phyloP scores from a whole-genome alignment of 2,113 vertebrate species.

The Synchiropus splendidus region DNA sequence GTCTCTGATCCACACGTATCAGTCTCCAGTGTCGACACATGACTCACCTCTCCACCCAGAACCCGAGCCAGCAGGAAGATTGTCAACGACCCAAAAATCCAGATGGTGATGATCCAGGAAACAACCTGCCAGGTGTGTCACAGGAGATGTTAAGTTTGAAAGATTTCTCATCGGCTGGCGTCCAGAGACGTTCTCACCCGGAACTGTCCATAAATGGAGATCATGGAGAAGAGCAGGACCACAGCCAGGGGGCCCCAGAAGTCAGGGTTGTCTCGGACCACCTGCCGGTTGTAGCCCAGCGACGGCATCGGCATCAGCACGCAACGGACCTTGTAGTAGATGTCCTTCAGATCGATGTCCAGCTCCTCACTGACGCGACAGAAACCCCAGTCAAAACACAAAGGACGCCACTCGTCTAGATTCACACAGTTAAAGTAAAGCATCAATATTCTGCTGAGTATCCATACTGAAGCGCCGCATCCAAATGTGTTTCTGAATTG shows the following conservation, averaged over 20 bases:
- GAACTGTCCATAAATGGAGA: conserved; percentile 96
- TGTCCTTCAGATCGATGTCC: conserved; percentile 97
- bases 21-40: no score
- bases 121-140: conserved; percentile 72
- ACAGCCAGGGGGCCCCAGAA: conserved; percentile 96
- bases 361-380: conserved; percentile 78
- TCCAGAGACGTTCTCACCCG: conserved; percentile 69
- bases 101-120: conserved; percentile 99
- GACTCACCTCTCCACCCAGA: conserved; percentile 92
- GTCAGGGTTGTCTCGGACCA: conserved; percentile 96
- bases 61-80: conserved; percentile 95
- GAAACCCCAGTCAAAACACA: no score
- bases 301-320: conserved; percentile 98
- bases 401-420: no score
- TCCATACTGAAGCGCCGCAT: no score
- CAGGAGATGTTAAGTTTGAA: not conserved
- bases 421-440: no score
- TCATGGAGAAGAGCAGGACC: conserved; percentile 97
- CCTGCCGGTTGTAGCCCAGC: conserved; percentile 94
- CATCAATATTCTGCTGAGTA: no score
- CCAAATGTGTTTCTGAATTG: no score
- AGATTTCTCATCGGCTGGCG: not conserved
- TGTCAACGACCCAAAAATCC: conserved; percentile 97
- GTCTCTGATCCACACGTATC: no score
- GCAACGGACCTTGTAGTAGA: conserved; percentile 97